Evolutionary conservation across 2,113 vertebrate species (phyloP).

Genomic region (Carlito syrichta): DNA sequence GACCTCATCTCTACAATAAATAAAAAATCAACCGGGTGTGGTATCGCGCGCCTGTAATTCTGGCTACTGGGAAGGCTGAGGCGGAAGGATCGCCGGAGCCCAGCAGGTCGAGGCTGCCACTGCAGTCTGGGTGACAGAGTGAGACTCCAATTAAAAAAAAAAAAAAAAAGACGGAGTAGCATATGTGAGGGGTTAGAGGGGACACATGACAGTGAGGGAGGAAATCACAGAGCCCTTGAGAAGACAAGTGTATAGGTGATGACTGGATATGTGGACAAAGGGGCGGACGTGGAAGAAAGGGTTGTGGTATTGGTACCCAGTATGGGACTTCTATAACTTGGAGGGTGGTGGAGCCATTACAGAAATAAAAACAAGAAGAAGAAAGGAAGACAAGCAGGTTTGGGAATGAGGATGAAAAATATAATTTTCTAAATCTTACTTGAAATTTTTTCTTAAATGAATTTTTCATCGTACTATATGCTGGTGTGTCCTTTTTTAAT

Average conservation of each 20-base stretch:
- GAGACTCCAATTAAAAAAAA: too few species aligned
- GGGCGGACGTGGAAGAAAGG: not conserved
- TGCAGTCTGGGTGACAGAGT: too few species aligned
- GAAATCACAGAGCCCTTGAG: not conserved
- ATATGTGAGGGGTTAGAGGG: not conserved
- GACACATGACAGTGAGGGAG: not conserved
- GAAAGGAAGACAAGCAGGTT: not conserved
- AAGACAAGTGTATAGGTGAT: not conserved
- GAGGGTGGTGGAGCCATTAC: not conserved
- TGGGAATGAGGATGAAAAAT: not conserved
- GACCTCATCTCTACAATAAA: too few species aligned
- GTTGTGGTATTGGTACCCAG: accelerated
- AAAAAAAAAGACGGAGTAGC: too few species aligned
- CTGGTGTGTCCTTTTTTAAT: not conserved
- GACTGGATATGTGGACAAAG: not conserved
- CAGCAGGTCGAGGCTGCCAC: too few species aligned
- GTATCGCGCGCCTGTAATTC: too few species aligned
- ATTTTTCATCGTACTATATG: not conserved
- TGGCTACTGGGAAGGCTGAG: too few species aligned
- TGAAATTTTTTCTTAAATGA: not conserved
- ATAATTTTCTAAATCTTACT: not conserved
- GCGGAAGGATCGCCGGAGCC: too few species aligned
- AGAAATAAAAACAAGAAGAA: not conserved
- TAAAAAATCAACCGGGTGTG: too few species aligned
- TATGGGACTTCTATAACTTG: not conserved